Base-by-base conservation (phyloP, 2,888 invertebrate genomes). In the Drosophila multiciliata region DNA sequence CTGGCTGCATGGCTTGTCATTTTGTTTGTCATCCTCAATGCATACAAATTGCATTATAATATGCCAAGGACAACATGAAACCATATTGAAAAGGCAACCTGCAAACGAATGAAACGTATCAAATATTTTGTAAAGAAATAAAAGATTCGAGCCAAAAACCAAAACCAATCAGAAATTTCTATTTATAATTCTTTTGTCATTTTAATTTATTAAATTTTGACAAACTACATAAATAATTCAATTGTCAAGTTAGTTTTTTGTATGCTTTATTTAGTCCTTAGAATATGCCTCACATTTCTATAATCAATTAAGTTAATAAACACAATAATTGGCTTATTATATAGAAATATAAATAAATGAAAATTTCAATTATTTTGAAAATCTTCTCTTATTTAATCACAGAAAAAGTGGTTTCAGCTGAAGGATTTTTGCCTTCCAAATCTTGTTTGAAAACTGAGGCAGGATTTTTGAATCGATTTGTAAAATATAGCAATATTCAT, bases 41-140 rank as follows among this genome's bases (percentile, higher is more conserved):
- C 88, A 90, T 87, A 88, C 86, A 83, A 87, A 90, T 87, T 87
- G 88, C 90, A 87, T 88, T 90, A 88, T 81, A 87, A 90, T 90
- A 90, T 85, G 88, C 75, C 71, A 74, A 62, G 74, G 72, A 85
- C 80, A 83, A 87, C 82, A 84, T 74, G 80, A 68, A 79, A 75
- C 78, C 83, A 81, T 78, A 87, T 89, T 75, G 73, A 80, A 80
- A 73, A 53, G 73, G 63, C 65, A 38, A 42, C 69, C 69, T 29
- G 57, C 63, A 20, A 36, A 78, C 66, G 59, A 72, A 77, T 20
- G 20, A 20, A 45, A 45, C 42, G 7, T 20, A 1, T 7, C 42
- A 20, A 12, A 45, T 45, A 12, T 70, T 71, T 71, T 65, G 50
- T 55, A 49, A 45, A 20, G 12, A 20, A 20, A 12, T 63, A 42